Conservation (phyloP, 1,140 invertebrate genomes). For the Pogonomyrmex californicus region DNA sequence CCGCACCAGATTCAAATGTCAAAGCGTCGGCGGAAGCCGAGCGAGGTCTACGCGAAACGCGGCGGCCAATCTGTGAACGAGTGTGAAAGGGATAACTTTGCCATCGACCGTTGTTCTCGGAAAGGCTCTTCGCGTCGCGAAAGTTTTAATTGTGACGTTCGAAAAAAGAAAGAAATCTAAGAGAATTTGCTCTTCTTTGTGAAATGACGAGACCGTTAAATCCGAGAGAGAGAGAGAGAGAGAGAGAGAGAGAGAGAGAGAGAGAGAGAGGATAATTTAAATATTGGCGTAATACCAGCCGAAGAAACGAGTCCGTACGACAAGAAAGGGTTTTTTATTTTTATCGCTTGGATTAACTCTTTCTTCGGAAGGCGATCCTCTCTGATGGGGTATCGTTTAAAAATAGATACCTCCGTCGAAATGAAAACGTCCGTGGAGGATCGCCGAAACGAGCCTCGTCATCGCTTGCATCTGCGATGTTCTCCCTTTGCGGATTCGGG, state of each 20-base stretch:
- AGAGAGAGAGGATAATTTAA: neutral
- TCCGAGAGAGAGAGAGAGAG: neutral
- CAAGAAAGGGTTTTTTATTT: neutral
- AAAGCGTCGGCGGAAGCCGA: neutral
- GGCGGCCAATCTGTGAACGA: neutral
- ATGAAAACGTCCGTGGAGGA: neutral
- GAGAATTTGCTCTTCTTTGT: neutral
- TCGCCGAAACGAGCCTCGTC: constrained; percentile 27
- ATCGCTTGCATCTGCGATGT: constrained; percentile 18
- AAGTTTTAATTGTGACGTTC: neutral
- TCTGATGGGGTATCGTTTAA: constrained; percentile 18
- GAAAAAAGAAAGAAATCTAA: neutral
- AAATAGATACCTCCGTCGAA: constrained; percentile 28
- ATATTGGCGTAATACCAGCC: neutral
- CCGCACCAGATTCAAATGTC: constrained; percentile 48
- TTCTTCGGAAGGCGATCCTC: neutral
- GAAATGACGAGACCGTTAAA: neutral
- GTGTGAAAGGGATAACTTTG: neutral
- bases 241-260: constrained; percentile 15
- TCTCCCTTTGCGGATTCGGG: neutral
- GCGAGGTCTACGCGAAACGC: neutral
- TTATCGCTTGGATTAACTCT: constrained; percentile 10
- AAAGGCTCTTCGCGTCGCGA: neutral
- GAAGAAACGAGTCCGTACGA: neutral
- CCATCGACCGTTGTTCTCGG: neutral